These are phyloP conservation scores for Amphipyra berbera DNA, from an alignment of 2,888 invertebrate species.

Conservation along the genomic window DNA sequence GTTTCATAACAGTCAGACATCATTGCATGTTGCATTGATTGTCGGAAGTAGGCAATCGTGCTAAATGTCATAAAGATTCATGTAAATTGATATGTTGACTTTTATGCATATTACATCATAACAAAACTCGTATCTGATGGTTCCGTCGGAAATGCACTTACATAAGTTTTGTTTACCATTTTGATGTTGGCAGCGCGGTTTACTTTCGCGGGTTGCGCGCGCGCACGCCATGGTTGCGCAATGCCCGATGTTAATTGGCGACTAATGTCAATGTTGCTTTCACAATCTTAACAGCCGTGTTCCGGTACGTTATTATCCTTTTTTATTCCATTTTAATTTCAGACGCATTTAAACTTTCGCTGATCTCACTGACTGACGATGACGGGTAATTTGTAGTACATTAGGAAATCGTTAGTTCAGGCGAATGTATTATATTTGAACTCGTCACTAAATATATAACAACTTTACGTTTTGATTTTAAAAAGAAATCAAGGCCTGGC, in stretches of 20 bases:
- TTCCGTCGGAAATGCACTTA: conserved; percentile 79
- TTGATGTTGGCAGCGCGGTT: conserved; percentile 67
- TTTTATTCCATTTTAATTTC: conserved; percentile 71
- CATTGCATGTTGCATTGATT: conserved; percentile 39
- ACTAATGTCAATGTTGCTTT: conserved; percentile 88
- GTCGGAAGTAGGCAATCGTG: conserved; percentile 66
- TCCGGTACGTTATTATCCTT: conserved; percentile 76
- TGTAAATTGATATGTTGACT: conserved; percentile 53
- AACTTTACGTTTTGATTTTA: not conserved
- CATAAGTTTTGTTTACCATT: conserved; percentile 83
- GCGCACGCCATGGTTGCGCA: conserved; percentile 73
- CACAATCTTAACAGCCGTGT: conserved; percentile 76
- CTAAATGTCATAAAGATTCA: conserved; percentile 51
- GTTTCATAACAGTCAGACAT: conserved; percentile 31
- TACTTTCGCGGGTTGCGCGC: conserved; percentile 77
- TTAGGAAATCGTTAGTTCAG: conserved; percentile 44
- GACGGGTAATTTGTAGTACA: conserved; percentile 45
- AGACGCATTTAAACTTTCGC: conserved; percentile 73
- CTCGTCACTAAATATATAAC: conserved; percentile 16
- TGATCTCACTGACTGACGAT: conserved; percentile 35
- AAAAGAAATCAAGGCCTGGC: conserved; percentile 15
- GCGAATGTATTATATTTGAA: conserved; percentile 26
- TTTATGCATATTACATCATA: conserved; percentile 57
- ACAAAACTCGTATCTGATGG: conserved; percentile 58
- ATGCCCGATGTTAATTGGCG: conserved; percentile 77